Conservation (phyloP, 2,888 invertebrate genomes). For the Volucella bombylans region DNA sequence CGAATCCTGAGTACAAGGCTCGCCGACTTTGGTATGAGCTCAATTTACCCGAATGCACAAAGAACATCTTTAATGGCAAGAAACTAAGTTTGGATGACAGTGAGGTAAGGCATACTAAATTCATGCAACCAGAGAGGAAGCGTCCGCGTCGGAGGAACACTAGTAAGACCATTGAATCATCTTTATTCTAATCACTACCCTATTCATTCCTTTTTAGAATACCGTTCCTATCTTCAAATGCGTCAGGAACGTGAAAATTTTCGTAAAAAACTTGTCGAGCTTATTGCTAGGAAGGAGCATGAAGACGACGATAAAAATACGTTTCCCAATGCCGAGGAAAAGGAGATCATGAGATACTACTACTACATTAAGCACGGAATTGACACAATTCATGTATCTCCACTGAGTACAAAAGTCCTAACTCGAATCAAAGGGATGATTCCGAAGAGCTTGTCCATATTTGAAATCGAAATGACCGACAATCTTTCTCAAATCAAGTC, state of each 20-base stretch:
- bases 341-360: constrained; percentile 90
- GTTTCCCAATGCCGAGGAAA: constrained; percentile 86
- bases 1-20: constrained; percentile 80
- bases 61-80: constrained; percentile 79
- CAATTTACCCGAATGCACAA: constrained; percentile 80
- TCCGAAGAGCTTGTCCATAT: constrained; percentile 86
- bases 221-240: constrained; percentile 87
- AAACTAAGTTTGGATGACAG: constrained; percentile 86
- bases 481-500: constrained; percentile 91
- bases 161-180: constrained; percentile 67
- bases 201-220: constrained; percentile 81
- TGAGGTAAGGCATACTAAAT: constrained; percentile 79
- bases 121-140: constrained; percentile 82
- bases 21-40: constrained; percentile 81
- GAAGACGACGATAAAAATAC: constrained; percentile 78
- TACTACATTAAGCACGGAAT: constrained; percentile 95
- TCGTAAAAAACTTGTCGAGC: constrained; percentile 89
- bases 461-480: constrained; percentile 84
- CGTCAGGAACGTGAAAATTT: constrained; percentile 91
- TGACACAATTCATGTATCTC: constrained; percentile 93
- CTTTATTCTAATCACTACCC: neutral
- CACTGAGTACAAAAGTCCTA: constrained; percentile 89
- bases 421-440: constrained; percentile 86
- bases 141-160: constrained; percentile 77
- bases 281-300: constrained; percentile 85